Evolutionary conservation across 2,888 invertebrate species (phyloP).

Genomic region (Ceraclea dissimilis): DNA sequence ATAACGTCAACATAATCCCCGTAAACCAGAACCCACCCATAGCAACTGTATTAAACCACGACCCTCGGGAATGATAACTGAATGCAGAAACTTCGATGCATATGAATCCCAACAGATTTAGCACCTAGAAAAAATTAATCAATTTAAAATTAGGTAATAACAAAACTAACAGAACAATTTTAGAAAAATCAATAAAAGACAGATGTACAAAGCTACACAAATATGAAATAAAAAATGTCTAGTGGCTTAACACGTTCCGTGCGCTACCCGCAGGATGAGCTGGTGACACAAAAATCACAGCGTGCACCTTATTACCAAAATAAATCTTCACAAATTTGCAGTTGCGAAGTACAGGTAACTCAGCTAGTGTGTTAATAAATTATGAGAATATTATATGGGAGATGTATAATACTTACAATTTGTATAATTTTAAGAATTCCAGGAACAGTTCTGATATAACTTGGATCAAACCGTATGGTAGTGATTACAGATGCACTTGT

Average conservation of each 20-base stretch:
- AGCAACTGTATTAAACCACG: conserved; percentile 70
- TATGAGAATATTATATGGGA: no score
- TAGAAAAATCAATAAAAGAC: no score
- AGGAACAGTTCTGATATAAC: conserved; percentile 61
- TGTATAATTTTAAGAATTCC: conserved; percentile 70
- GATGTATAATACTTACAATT: conserved; percentile 68
- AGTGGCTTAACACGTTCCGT: no score
- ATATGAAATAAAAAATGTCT: no score
- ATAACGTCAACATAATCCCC: conserved; percentile 67
- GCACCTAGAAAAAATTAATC: conserved; percentile 47
- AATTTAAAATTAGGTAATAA: background rate
- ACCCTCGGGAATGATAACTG: conserved; percentile 50
- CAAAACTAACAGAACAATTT: no score
- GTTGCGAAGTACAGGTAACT: no score
- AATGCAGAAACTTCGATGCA: conserved; percentile 59
- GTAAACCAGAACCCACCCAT: conserved; percentile 84
- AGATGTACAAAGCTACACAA: no score
- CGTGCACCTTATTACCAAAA: no score
- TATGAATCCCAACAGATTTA: conserved; percentile 72
- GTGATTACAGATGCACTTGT: conserved; percentile 63
- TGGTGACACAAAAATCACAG: no score
- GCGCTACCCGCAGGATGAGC: no score
- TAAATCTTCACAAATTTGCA: no score
- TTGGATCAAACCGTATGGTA: conserved; percentile 65
- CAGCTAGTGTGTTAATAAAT: no score